A percentile compares a stretch with the other conserved stretches of the same genome.
Conservation (phyloP, 2,113 vertebrate genomes). For the Neodontobutis hainanensis region DNA sequence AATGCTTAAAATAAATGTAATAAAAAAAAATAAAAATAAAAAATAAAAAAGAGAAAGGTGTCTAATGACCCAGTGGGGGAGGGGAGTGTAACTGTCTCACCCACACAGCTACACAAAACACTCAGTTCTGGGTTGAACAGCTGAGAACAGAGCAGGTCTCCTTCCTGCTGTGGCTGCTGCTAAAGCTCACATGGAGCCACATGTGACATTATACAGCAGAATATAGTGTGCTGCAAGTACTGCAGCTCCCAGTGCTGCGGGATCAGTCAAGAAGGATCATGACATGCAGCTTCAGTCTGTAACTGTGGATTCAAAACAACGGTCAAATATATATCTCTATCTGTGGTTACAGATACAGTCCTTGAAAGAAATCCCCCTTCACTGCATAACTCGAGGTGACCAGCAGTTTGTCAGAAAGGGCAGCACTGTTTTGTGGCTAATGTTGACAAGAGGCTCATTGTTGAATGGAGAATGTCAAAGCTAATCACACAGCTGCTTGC, state of each 20-base stretch:
- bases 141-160: conserved; percentile 66
- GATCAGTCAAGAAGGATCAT: too few relatives aligned
- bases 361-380: conserved; percentile 6
- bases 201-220: conserved; percentile 69
- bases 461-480: conserved; percentile 52
- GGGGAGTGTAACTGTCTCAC: conserved; percentile 36
- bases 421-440: conserved; percentile 41
- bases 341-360: conserved; percentile 1
- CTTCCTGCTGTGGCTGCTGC: conserved; percentile 56
- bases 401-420: conserved; percentile 54
- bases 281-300: conserved; percentile 38
- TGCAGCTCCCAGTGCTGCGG: conserved; percentile 26
- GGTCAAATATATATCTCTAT: background rate
- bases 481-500: conserved; percentile 63
- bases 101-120: conserved; percentile 55
- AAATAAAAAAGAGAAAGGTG: conserved; percentile 31
- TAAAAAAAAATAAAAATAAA: too few relatives aligned
- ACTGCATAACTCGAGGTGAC: conserved; percentile 18
- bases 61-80: conserved; percentile 20
- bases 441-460: conserved; percentile 67
- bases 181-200: conserved; percentile 72
- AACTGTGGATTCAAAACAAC: conserved; percentile 3
- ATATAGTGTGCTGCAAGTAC: conserved; percentile 23
- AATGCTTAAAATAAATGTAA: background rate
- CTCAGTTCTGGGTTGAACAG: conserved; percentile 62